Evolutionary conservation across 2,888 invertebrate genomes (phyloP).

Genomic region (Thymelicus sylvestris): DNA sequence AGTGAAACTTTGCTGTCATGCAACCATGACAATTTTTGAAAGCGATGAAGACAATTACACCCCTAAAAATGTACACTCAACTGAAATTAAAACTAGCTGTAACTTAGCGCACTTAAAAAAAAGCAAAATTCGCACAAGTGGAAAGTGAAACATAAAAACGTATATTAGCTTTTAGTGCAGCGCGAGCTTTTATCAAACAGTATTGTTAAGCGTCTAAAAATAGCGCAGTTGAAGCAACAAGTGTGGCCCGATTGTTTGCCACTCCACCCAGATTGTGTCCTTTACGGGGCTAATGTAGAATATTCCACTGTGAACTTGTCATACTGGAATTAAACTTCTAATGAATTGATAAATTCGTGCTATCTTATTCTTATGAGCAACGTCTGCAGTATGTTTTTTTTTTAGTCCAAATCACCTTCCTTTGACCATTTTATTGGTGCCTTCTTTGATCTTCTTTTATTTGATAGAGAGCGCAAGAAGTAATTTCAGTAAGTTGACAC

Average conservation of each 20-base stretch:
- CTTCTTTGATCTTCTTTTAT: too few relatives aligned
- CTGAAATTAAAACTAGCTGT: not conserved
- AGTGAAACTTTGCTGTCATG: too few relatives aligned
- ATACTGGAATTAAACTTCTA: not conserved
- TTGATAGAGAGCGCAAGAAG: too few relatives aligned
- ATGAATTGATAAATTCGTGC: not conserved
- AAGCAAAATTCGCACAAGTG: not conserved
- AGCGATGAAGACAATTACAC: too few relatives aligned
- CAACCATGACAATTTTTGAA: too few relatives aligned
- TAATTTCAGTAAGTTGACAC: too few relatives aligned
- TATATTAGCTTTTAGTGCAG: conserved; percentile 11
- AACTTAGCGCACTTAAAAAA: not conserved
- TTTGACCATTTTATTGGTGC: too few relatives aligned
- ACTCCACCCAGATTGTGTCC: conserved; percentile 43
- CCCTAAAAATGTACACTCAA: not conserved
- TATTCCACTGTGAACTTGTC: conserved; percentile 14
- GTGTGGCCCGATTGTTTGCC: conserved; percentile 51
- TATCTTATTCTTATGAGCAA: too few relatives aligned
- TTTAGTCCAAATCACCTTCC: too few relatives aligned
- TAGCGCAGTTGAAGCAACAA: conserved; percentile 57
- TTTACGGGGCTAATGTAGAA: conserved; percentile 40
- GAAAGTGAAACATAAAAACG: conserved; percentile 8
- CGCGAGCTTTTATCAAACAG: conserved; percentile 6
- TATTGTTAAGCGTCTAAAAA: conserved; percentile 47
- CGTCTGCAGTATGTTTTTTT: too few relatives aligned